These are phyloP conservation scores for Epiblema foenella DNA, from an alignment of 2,888 invertebrate species.

Conservation along the genomic window DNA sequence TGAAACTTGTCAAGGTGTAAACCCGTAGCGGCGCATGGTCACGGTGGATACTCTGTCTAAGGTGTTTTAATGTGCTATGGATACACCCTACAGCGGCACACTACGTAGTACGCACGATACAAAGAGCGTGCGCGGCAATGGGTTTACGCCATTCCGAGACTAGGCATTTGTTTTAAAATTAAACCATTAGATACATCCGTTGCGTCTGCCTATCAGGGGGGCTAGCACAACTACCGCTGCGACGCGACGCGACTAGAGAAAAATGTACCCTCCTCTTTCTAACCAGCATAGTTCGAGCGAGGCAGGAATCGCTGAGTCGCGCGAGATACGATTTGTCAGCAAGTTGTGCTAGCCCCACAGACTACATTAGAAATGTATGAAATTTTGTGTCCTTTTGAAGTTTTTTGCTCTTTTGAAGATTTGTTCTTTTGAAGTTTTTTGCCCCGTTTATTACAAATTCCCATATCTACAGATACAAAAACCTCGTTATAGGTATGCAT, in stretches of 20 bases:
- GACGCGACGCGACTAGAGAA: too few species aligned
- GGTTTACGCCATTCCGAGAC: not conserved
- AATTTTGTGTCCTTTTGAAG: not conserved
- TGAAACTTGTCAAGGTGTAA: not conserved
- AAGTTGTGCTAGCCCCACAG: too few species aligned
- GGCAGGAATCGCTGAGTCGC: too few species aligned
- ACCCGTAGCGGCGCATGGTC: not conserved
- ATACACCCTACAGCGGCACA: not conserved
- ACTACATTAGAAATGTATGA: not conserved
- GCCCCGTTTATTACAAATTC: not conserved
- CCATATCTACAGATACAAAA: not conserved
- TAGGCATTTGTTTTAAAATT: not conserved
- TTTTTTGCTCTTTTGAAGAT: too few species aligned
- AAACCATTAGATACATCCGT: not conserved
- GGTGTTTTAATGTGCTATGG: too few species aligned
- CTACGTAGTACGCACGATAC: not conserved
- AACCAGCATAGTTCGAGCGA: too few species aligned
- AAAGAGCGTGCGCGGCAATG: not conserved
- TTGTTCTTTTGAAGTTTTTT: too few species aligned
- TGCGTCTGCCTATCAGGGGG: not conserved
- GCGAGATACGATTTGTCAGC: too few species aligned
- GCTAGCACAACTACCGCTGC: too few species aligned
- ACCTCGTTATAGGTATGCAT: not conserved
- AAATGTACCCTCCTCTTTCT: too few species aligned
- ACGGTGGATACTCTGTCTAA: not conserved